Evolutionary conservation across 2,113 vertebrate genomes (phyloP), one percentile per base, ranked within the genome.

Genomic region (Sardina pilchardus): DNA sequence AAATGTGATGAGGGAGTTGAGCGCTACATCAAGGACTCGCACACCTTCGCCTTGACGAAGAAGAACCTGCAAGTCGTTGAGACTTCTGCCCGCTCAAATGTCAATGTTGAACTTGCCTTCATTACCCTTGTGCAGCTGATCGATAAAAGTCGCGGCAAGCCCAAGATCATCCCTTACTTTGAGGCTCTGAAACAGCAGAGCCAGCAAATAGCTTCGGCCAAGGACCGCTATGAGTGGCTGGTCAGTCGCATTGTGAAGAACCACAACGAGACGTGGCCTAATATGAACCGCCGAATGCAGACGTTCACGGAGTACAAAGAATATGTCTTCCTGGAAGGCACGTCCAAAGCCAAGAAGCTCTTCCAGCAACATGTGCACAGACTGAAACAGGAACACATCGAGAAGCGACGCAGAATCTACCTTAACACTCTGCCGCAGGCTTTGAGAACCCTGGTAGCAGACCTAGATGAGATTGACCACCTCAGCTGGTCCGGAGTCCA

Each of bases 1-100:
- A 99, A 99, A 92, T 99, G 98, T 26, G 98, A 99, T 56, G 98
- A 99, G 91, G 98, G 98, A 0, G 98, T 99, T 56, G 98, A 99
- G 94, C 96, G 98, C 59, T 99, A 99, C 93, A 99, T 99, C 91
- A 94, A 98, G 87, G 98, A 99, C 87, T 97, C 96, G 0, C 98
- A 99, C 88, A 94, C 96, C 78, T 99, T 99, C 86, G 98, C 97
- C 50, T 88, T 99, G 50, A 92, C 97, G 90, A 99, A 99, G 90
- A 99, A 99, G 94, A 99, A 98, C 94, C 95, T 99, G 26, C 98
- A 99, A 92, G 97, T 99, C 24, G 96, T 99, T 90, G 98, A 99
- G 94, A 99, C 97, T 0, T 99, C 98, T 0, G 98, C 98, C 0
- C 93, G 98, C 9, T 99, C 97, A 87, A 99, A 99, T 45, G 97